These are phyloP conservation scores for Agrypnia vestita DNA, from an alignment of 1,140 invertebrate species.

Conservation along the genomic window DNA sequence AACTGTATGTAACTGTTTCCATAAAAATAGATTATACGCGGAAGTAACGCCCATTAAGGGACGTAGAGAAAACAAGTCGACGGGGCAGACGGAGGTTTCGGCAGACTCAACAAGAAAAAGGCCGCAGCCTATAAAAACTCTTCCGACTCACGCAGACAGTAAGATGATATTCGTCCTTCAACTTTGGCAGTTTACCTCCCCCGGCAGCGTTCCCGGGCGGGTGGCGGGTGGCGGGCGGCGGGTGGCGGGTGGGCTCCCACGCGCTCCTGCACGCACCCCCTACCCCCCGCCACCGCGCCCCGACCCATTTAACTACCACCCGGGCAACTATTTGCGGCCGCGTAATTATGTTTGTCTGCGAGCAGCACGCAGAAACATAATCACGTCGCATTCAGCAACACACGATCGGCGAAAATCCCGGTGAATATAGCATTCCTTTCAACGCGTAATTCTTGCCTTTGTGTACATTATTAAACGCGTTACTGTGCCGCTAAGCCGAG, in stretches of 20 bases:
- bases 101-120: conserved; percentile 44
- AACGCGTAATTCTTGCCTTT: conserved; percentile 1
- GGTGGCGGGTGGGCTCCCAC: conserved; percentile 65
- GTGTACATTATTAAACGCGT: neutral
- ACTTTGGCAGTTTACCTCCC: conserved; percentile 45
- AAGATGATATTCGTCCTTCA: conserved; percentile 61
- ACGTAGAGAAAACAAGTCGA: conserved; percentile 27
- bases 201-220: conserved; percentile 56
- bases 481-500: too few relatives aligned
- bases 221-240: conserved; percentile 63
- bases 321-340: conserved; percentile 55
- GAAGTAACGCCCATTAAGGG: conserved; percentile 42
- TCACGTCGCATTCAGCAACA: conserved; percentile 55
- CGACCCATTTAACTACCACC: conserved; percentile 39
- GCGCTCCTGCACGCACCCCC: conserved; percentile 64
- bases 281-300: conserved; percentile 54
- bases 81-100: conserved; percentile 31
- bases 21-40: conserved; percentile 35
- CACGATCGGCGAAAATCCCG: conserved; percentile 25
- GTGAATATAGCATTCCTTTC: conserved; percentile 16
- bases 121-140: conserved; percentile 54
- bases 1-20: neutral
- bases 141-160: conserved; percentile 59
- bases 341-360: conserved; percentile 61
- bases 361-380: conserved; percentile 57